phyloP scores from a whole-genome alignment of 2,888 invertebrate genomes.

The Drosophila putrida region DNA sequence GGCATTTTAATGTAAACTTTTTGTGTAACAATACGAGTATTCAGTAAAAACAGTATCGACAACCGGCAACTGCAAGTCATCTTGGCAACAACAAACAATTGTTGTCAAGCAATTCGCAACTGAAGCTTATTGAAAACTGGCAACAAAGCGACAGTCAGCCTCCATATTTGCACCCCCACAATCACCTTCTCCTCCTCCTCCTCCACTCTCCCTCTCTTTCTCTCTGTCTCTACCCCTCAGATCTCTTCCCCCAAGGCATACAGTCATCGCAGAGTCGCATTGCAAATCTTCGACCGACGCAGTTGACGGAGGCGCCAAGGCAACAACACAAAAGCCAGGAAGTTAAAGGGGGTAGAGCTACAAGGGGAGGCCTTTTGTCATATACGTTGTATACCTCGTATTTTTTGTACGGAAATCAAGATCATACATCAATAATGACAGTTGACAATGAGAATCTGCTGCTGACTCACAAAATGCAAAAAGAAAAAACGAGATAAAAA shows the following conservation, averaged over 20 bases:
- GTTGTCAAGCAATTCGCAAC: conserved; percentile 48
- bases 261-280: conserved; percentile 32
- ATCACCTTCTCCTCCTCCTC: not conserved
- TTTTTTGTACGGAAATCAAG: conserved; percentile 67
- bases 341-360: not conserved
- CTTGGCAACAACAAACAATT: conserved; percentile 50
- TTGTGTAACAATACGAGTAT: conserved; percentile 29
- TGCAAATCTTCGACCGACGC: conserved; percentile 47
- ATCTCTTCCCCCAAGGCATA: not conserved
- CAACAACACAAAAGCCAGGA: conserved; percentile 47
- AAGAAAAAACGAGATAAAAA: conserved; percentile 29
- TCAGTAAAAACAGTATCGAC: conserved; percentile 15
- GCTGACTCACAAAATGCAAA: conserved; percentile 59
- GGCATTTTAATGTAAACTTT: conserved; percentile 55
- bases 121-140: conserved; percentile 60
- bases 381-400: conserved; percentile 40
- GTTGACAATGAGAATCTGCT: conserved; percentile 65
- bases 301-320: conserved; percentile 63
- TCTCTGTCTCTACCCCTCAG: not conserved
- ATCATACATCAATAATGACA: conserved; percentile 80
- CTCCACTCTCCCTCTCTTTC: too few species aligned
- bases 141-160: conserved; percentile 57
- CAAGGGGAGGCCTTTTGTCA: conserved; percentile 57
- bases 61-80: conserved; percentile 35
- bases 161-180: conserved; percentile 12